Conservation (phyloP, 2,113 vertebrate genomes). For the Leptodactylus fuscus region DNA sequence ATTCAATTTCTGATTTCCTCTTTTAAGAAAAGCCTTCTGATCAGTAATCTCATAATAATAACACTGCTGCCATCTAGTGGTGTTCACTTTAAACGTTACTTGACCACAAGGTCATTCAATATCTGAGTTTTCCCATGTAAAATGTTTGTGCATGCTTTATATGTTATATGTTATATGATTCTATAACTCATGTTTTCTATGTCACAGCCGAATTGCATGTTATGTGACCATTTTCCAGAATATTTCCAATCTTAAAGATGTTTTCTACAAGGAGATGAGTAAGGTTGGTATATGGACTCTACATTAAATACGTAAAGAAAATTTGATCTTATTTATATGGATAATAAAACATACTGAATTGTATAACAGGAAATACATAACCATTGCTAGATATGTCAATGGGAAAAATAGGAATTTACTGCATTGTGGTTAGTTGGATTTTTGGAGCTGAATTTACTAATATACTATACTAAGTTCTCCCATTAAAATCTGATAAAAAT, state of each 20-base stretch:
- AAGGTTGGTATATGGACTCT: conserved; percentile 72
- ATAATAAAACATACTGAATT: not conserved
- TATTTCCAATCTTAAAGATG: conserved; percentile 84
- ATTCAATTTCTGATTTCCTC: too few species aligned
- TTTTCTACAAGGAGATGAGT: conserved; percentile 91
- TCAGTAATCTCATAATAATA: too few species aligned
- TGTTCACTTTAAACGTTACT: not conserved
- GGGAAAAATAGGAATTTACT: not conserved
- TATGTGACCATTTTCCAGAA: conserved; percentile 90
- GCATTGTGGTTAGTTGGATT: too few species aligned
- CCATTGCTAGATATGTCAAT: not conserved
- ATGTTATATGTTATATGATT: not conserved
- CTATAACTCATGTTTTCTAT: not conserved
- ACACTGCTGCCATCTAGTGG: conserved; percentile 31
- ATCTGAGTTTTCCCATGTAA: not conserved
- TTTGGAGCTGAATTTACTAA: too few species aligned
- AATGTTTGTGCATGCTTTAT: not conserved
- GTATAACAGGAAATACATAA: not conserved
- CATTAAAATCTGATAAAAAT: too few species aligned
- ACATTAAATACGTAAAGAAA: not conserved
- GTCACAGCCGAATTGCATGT: conserved; percentile 87
- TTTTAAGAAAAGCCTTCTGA: too few species aligned
- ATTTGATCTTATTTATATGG: not conserved
- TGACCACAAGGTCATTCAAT: not conserved
- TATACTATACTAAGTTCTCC: too few species aligned